Evolutionary conservation across 2,888 invertebrate species (phyloP).

Genomic region (Tipula confusa): DNA sequence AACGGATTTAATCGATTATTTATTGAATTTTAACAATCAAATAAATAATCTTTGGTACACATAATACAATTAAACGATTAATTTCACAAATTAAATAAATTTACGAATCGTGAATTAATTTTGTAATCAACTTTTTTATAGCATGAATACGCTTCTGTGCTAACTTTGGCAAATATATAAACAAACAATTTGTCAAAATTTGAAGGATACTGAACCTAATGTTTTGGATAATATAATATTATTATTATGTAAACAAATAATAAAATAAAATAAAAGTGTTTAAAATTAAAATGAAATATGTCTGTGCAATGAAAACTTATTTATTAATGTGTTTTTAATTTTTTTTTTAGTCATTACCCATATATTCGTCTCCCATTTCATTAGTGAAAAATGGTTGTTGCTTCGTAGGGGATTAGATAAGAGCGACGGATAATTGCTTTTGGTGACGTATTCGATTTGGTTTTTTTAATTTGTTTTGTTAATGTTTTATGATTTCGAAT

Average conservation of each 20-base stretch:
- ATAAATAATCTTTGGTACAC: too few species aligned
- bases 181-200: neutral
- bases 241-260: neutral
- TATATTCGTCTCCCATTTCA: too few species aligned
- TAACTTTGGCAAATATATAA: neutral
- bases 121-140: neutral
- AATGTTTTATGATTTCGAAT: too few species aligned
- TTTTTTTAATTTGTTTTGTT: neutral
- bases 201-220: neutral
- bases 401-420: neutral
- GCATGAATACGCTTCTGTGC: neutral
- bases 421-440: neutral
- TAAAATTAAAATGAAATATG: too few species aligned
- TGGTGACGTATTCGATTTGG: neutral
- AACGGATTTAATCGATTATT: neutral
- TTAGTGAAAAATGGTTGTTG: too few species aligned
- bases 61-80: neutral
- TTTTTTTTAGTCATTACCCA: neutral
- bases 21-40: neutral
- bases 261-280: neutral
- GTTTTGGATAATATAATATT: neutral
- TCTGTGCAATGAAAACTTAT: neutral
- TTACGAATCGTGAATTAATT: neutral
- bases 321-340: neutral
- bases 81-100: neutral